Evolutionary conservation across 2,113 vertebrate genomes (phyloP).

Genomic region (Plotosus lineatus): DNA sequence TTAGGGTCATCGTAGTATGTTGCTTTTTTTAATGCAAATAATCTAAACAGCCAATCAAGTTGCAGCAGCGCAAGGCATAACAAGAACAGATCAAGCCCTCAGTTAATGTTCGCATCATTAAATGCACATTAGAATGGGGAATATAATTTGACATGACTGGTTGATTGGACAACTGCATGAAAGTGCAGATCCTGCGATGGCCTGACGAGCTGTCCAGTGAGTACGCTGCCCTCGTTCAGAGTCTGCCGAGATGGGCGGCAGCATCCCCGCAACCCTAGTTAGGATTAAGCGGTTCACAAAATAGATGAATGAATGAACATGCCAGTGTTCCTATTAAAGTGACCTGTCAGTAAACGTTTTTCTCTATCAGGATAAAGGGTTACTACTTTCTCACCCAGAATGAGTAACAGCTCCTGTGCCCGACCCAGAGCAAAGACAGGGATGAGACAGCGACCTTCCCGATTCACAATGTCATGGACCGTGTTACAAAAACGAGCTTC

Average conservation of each 20-base stretch:
- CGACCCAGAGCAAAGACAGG: constrained; percentile 93
- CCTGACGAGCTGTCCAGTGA: no score
- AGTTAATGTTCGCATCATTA: background rate
- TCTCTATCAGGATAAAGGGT: background rate
- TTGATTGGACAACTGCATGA: background rate
- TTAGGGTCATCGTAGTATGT: no score
- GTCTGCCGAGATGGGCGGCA: no score
- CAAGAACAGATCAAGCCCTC: background rate
- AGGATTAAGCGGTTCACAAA: no score
- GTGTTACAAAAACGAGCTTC: constrained; percentile 97
- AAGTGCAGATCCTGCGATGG: no score
- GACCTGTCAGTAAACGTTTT: no score
- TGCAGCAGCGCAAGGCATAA: background rate
- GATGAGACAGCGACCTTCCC: constrained; percentile 92
- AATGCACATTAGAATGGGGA: background rate
- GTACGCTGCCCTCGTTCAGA: no score
- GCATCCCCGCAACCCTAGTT: no score
- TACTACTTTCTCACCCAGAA: constrained; percentile 77
- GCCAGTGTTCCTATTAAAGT: background rate
- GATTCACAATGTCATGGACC: constrained; percentile 93
- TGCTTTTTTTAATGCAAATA: background rate
- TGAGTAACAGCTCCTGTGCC: constrained; percentile 94
- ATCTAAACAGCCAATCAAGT: background rate
- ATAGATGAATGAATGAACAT: no score
- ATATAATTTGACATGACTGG: background rate